Evolutionary conservation across 2,113 vertebrate genomes (phyloP).

Genomic region (Fulica atra): DNA sequence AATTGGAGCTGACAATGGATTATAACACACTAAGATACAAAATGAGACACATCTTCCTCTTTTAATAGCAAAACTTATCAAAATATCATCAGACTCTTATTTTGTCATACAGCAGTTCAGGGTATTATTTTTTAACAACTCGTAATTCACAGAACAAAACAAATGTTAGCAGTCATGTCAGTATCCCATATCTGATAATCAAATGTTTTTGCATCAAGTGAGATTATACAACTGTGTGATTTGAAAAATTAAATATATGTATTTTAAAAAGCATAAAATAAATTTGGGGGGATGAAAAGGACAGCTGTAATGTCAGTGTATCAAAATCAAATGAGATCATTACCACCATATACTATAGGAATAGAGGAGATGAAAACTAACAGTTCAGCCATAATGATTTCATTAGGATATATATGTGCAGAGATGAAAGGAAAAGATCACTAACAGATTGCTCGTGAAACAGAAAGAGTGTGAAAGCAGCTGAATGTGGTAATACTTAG

Average conservation of each 20-base stretch:
- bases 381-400: constrained; percentile 72
- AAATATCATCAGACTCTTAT: neutral
- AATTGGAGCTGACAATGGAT: neutral
- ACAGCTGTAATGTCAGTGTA: constrained; percentile 51
- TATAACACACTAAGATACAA: neutral
- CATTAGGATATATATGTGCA: constrained; percentile 64
- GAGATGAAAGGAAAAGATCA: constrained; percentile 73
- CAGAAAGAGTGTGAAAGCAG: constrained; percentile 43
- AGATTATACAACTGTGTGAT: constrained; percentile 46
- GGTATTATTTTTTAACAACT: constrained; percentile 2
- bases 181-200: constrained; percentile 41
- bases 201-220: constrained; percentile 10
- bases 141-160: constrained; percentile 57
- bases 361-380: constrained; percentile 62
- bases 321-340: constrained; percentile 74
- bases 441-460: constrained; percentile 68
- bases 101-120: neutral
- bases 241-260: constrained; percentile 71
- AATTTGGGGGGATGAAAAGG: neutral
- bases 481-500: constrained; percentile 62
- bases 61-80: neutral
- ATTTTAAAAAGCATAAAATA: constrained; percentile 64
- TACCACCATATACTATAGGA: constrained; percentile 54
- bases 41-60: neutral
- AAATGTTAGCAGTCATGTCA: constrained; percentile 43